phyloP scores from a whole-genome alignment of 2,113 vertebrate species.

The Calyptommatus sinebrachiatus region DNA sequence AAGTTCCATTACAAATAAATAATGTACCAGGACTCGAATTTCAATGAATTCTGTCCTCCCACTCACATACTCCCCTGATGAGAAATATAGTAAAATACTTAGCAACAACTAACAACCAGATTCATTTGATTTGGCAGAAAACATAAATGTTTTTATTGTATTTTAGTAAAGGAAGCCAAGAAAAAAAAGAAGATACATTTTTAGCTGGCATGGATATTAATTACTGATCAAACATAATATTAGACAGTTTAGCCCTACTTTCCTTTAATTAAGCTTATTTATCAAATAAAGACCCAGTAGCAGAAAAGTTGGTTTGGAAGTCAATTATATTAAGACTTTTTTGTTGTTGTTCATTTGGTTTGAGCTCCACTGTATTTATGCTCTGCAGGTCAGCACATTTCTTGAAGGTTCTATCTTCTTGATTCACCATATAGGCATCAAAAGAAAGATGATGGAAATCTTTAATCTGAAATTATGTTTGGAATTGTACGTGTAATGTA shows the following conservation, averaged over 20 bases:
- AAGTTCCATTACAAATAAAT: slow-evolving; percentile 47
- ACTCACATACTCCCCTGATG: slow-evolving; percentile 24
- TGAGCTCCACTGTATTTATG: neutral
- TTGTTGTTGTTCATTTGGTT: neutral
- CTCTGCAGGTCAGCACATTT: neutral
- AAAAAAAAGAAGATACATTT: neutral
- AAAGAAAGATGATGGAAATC: neutral
- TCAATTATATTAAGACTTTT: slow-evolving; percentile 16
- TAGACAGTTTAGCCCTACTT: neutral
- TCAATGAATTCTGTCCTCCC: slow-evolving; percentile 6
- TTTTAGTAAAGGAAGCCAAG: neutral
- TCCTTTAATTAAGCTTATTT: neutral
- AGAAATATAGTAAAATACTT: slow-evolving; percentile 8
- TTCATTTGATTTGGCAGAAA: slow-evolving; percentile 2
- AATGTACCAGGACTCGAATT: slow-evolving; percentile 1
- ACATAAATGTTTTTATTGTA: slow-evolving; percentile 15
- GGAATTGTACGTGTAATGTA: neutral
- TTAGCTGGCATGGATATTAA: neutral
- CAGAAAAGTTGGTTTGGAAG: slow-evolving; percentile 1
- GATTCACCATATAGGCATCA: neutral
- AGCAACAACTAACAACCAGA: slow-evolving; percentile 14
- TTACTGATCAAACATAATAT: neutral
- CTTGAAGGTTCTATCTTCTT: neutral
- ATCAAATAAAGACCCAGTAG: neutral
- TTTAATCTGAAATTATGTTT: neutral